Evolutionary conservation across 1,140 invertebrate genomes (phyloP).

Genomic region (Lutraria rhynchaena): DNA sequence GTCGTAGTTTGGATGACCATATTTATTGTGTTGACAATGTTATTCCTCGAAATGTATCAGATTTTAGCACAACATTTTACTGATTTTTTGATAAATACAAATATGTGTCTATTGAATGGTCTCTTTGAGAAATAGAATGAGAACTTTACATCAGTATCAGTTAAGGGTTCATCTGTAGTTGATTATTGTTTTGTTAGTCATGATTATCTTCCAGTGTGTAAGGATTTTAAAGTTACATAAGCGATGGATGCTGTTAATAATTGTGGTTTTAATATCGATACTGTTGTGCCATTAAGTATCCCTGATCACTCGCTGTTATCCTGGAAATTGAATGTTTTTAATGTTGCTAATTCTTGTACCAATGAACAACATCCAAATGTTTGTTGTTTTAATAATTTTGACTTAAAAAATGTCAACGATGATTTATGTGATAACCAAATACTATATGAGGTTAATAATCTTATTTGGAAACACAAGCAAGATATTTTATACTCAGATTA

Average conservation of each 20-base stretch:
- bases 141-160: neutral
- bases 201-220: neutral
- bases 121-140: neutral
- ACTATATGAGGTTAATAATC: no score
- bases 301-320: neutral
- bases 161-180: neutral
- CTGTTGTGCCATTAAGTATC: neutral
- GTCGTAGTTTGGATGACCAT: neutral
- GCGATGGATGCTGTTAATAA: neutral
- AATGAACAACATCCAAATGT: no score
- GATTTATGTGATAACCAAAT: neutral
- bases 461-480: no score
- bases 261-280: neutral
- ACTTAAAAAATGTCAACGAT: neutral
- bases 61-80: neutral
- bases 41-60: neutral
- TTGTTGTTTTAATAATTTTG: no score
- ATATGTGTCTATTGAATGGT: neutral
- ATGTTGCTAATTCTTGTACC: neutral
- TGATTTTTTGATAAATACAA: neutral
- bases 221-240: neutral
- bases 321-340: no score
- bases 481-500: no score
- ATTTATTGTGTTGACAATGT: neutral
- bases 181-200: slow-evolving; percentile 1